Evolutionary conservation across 2,888 invertebrate species (phyloP).

Genomic region (Cataglyphis rosenhaueri): DNA sequence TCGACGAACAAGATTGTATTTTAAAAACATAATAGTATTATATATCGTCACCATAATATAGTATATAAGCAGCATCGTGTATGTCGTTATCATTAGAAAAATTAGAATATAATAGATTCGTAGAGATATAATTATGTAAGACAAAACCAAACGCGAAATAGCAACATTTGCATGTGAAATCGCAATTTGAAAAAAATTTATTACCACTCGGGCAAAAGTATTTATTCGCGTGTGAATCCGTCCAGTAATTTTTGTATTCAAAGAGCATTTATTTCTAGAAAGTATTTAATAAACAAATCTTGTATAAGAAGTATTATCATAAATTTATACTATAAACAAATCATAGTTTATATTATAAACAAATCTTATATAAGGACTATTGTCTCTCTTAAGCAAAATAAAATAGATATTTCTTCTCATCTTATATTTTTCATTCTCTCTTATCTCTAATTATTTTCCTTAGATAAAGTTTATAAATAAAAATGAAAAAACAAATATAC

Average conservation of each 20-base stretch:
- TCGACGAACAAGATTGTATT: background rate
- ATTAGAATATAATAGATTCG: background rate
- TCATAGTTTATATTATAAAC: background rate
- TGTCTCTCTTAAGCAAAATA: slow-evolving; percentile 13
- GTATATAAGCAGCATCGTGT: slow-evolving; percentile 4
- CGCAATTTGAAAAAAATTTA: slow-evolving; percentile 2
- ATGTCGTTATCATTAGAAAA: slow-evolving; percentile 16
- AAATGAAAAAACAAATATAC: background rate
- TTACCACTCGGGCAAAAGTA: background rate
- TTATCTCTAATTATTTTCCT: background rate
- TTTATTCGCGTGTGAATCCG: slow-evolving; percentile 33
- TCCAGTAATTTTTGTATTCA: slow-evolving; percentile 42
- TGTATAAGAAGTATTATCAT: background rate
- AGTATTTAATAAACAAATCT: slow-evolving; percentile 9
- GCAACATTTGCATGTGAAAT: background rate
- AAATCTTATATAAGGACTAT: background rate
- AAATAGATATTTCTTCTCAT: background rate
- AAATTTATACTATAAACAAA: no score
- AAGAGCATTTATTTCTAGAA: slow-evolving; percentile 22
- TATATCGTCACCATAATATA: slow-evolving; percentile 9
- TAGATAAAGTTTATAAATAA: background rate
- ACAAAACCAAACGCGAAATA: slow-evolving; percentile 15
- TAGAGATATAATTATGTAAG: slow-evolving; percentile 8
- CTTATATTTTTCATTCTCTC: background rate
- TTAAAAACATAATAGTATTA: slow-evolving; percentile 21